A percentile compares a stretch with the other conserved stretches of the same genome.
Evolutionary conservation across 92 coral and sea anemone genomes (phyloP).

Genomic region (Desmophyllum pertusum): DNA sequence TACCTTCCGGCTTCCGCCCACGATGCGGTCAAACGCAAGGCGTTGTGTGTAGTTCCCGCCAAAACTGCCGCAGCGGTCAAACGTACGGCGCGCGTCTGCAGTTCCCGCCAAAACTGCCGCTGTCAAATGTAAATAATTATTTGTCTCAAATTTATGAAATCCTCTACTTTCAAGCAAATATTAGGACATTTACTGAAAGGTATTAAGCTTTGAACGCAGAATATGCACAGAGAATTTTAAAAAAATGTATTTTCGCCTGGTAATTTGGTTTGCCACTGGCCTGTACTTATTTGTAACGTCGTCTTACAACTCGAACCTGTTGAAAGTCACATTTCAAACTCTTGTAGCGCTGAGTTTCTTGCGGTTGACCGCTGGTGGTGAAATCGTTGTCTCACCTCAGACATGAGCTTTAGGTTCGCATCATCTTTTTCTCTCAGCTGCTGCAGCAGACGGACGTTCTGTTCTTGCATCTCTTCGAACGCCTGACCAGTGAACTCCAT

Average conservation of each 20-base stretch:
- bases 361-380: too few species aligned
- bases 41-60: too few species aligned
- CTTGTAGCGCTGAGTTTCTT: too few species aligned
- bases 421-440: constrained; percentile 95
- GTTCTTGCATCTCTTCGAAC: constrained; percentile 98
- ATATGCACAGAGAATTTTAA: too few species aligned
- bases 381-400: constrained; percentile 68
- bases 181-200: too few species aligned
- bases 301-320: too few species aligned
- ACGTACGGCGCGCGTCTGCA: too few species aligned
- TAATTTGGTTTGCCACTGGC: not conserved
- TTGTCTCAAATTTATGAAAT: not conserved
- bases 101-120: not conserved
- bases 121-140: not conserved
- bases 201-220: not conserved
- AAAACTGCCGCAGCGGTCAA: too few species aligned
- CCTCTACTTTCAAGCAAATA: too few species aligned
- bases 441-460: constrained; percentile 86
- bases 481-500: constrained; percentile 99
- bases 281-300: not conserved
- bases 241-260: too few species aligned
- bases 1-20: too few species aligned
- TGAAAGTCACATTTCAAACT: not conserved
- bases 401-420: constrained; percentile 93
- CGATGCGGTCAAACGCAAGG: too few species aligned